Conservation (phyloP, 1,140 invertebrate species). For the Zaprionus nigranus region DNA sequence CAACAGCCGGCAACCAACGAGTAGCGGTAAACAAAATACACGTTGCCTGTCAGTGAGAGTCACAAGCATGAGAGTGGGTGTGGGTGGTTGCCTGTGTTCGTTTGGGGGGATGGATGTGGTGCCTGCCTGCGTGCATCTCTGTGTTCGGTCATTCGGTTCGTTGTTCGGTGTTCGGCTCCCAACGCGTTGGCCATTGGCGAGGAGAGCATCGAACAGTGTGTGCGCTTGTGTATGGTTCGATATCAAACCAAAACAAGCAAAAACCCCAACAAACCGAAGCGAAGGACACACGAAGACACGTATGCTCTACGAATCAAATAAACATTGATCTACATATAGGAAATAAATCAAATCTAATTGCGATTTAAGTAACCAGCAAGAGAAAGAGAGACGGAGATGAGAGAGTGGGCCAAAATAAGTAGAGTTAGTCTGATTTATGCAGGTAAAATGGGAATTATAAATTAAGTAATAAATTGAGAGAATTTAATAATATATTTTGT, state of each 20-base stretch:
- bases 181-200: constrained; percentile 52
- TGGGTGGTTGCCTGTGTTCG: neutral
- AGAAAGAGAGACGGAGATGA: neutral
- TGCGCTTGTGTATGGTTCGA: constrained; percentile 50
- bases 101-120: neutral
- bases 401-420: neutral
- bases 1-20: constrained; percentile 75
- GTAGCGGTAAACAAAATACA: constrained; percentile 76
- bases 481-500: neutral
- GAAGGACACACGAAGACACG: constrained; percentile 41
- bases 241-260: constrained; percentile 62
- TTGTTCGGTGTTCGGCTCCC: constrained; percentile 32
- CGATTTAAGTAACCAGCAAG: neutral
- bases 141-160: constrained; percentile 34
- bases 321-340: constrained; percentile 32
- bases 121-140: constrained; percentile 14
- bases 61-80: neutral
- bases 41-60: constrained; percentile 33
- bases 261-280: constrained; percentile 12
- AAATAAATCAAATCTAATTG: constrained; percentile 9
- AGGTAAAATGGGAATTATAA: neutral
- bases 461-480: too few species aligned
- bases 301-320: constrained; percentile 59
- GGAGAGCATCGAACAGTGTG: constrained; percentile 66
- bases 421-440: neutral